A percentile compares a stretch with the other conserved stretches of the same genome.
Conservation (phyloP, 2,113 vertebrate genomes). For the Pan paniscus region DNA sequence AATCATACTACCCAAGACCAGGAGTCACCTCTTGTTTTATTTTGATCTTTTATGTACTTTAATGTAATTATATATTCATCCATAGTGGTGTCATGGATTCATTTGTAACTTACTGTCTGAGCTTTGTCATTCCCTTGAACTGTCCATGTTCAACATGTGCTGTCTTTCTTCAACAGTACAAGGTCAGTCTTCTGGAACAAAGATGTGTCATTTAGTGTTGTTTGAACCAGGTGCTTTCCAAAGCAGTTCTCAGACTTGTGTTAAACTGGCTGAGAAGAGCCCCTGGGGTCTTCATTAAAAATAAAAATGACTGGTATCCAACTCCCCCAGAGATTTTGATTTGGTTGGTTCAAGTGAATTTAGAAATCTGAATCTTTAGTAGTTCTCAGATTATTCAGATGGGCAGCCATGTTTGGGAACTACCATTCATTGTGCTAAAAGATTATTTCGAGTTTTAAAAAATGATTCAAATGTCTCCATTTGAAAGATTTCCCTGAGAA, state of each 20-base stretch:
- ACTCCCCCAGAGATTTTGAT: not conserved
- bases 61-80: not conserved
- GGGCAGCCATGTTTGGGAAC: not conserved
- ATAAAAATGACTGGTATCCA: not conserved
- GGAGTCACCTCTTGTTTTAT: not conserved
- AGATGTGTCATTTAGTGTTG: not conserved
- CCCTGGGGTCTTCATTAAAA: not conserved
- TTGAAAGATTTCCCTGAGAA: not conserved
- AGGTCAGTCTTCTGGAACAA: not conserved
- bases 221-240: not conserved
- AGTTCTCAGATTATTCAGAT: conserved; percentile 18
- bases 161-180: not conserved
- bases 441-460: not conserved
- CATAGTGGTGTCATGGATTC: not conserved
- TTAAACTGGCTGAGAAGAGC: not conserved
- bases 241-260: not conserved
- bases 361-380: not conserved
- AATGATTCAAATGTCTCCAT: not conserved
- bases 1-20: not conserved
- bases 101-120: not conserved
- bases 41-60: not conserved
- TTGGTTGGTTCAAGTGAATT: not conserved
- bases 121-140: not conserved
- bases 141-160: not conserved
- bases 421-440: not conserved